Base-by-base conservation (phyloP, 2,888 invertebrate species). In the Steromphala cineraria region DNA sequence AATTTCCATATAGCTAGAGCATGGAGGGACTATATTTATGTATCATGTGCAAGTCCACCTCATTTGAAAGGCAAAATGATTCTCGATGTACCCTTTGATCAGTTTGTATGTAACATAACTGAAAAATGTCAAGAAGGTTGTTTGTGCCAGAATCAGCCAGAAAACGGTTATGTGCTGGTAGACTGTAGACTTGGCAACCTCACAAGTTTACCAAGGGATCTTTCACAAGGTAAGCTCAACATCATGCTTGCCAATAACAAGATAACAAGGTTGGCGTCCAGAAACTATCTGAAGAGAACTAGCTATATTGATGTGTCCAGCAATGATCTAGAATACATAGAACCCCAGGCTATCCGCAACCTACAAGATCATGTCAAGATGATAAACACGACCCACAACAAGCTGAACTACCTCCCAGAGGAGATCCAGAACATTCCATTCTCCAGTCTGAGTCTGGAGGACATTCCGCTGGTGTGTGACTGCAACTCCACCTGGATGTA, bases 71-170 rank as follows among this genome's bases (percentile, higher is more conserved):
- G 40, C 19, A 71, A 0, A 36, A 2, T 5, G 19, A 24, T 71
- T 13, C 3, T 36, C 8, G 10, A 71, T 40, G 5, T 71, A 10
- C 40, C 40, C 15, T 8, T 71, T 13, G 40, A 71, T 71, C 31
- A 31, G 31, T 71, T 71, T 31, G 71, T 71, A 0, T 71, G 71
- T 19, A 71, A 71, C 40, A 36, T 71, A 1, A 71, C 36, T 0
- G 71, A 71, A 10, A 71, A 71, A 19, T 71, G 71, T 71, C 71
- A 36, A n/a, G 3, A 15, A 36, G 40, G n/a, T 0, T 71, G 71
- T 71, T 40, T 71, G 8, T 71, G 71, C 40, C 71, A 71, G 31
- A 40, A 71, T 19, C 71, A 71, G 40, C 71, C 71, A n/a, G 71
- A 31, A 10, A 40, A 31, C 10, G 36, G 36, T 17, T 36, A 71